Conservation (phyloP, 53 echinoderm and acorn worm species). For the Patiria pectinifera region DNA sequence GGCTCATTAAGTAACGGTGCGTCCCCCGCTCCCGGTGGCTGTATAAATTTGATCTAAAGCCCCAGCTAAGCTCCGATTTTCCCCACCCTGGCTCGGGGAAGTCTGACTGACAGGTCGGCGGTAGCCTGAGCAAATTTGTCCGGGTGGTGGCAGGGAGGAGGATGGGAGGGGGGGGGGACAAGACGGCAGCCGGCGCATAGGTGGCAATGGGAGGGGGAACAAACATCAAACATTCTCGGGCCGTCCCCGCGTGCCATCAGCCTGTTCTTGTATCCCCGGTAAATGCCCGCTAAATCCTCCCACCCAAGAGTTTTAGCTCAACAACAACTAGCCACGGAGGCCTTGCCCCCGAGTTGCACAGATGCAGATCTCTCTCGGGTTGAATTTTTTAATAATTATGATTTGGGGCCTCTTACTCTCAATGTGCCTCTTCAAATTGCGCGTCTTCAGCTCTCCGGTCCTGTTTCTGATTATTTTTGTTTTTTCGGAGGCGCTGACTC, state of each 20-base stretch:
- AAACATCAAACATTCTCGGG: background rate
- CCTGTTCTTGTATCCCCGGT: conserved; percentile 26
- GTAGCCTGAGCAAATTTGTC: conserved; percentile 44
- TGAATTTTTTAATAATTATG: conserved; percentile 59
- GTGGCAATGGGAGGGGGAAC: background rate
- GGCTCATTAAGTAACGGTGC: conserved; percentile 19
- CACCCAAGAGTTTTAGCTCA: conserved; percentile 32
- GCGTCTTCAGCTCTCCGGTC: conserved; percentile 13
- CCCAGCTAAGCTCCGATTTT: conserved; percentile 48
- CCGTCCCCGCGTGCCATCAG: background rate
- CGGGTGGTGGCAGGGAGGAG: background rate
- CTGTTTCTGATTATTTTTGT: conserved; percentile 18
- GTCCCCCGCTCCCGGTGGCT: conserved; percentile 21
- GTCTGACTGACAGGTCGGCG: conserved; percentile 25
- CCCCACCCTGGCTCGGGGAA: conserved; percentile 18
- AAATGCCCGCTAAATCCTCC: conserved; percentile 43
- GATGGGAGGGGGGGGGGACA: background rate
- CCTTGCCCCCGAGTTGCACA: conserved; percentile 23
- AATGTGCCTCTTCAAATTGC: conserved; percentile 33
- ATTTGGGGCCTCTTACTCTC: background rate
- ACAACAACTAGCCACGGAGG: conserved; percentile 16
- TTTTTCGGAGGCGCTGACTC: background rate
- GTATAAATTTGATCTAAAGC: conserved; percentile 51
- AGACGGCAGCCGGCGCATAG: background rate
- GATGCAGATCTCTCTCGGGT: conserved; percentile 13